Evolutionary conservation across 2,888 invertebrate species (phyloP).

Genomic region (Cryptus armator): DNA sequence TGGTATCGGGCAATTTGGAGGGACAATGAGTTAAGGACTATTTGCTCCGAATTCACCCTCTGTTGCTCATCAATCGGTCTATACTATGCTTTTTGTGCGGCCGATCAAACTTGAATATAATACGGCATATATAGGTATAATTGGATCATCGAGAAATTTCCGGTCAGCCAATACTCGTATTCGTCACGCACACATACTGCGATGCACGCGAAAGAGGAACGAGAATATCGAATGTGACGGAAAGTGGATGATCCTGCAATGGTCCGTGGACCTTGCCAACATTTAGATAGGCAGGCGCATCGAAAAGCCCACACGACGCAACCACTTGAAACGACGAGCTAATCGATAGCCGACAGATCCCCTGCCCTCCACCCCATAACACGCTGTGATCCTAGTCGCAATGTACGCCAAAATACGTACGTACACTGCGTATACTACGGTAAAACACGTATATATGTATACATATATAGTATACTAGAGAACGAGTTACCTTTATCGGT

Average conservation of each 20-base stretch:
- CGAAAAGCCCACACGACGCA: conserved; percentile 47
- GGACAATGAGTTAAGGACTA: not conserved
- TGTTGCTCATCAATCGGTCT: not conserved
- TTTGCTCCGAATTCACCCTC: not conserved
- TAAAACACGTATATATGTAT: not conserved
- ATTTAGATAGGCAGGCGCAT: conserved; percentile 22
- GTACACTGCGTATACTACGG: conserved; percentile 10
- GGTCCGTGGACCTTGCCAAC: conserved; percentile 24
- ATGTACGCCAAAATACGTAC: conserved; percentile 43
- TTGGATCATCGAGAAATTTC: not conserved
- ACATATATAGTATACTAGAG: conserved; percentile 1
- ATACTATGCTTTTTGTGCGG: not conserved
- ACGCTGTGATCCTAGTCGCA: conserved; percentile 35
- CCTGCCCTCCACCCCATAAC: conserved; percentile 42
- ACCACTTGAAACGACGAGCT: conserved; percentile 60
- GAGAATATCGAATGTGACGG: conserved; percentile 9
- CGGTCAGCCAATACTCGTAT: not conserved
- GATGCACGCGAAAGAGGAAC: not conserved
- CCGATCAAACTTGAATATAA: not conserved
- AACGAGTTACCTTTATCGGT: conserved; percentile 53
- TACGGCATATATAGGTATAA: not conserved
- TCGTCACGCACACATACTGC: not conserved
- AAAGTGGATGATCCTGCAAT: conserved; percentile 35
- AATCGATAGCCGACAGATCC: conserved; percentile 60
- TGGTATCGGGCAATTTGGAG: no score